A percentile compares a stretch with the other conserved stretches of the same genome.
Conservation (phyloP, 2,888 invertebrate genomes). For the Temnothorax ravouxi region DNA sequence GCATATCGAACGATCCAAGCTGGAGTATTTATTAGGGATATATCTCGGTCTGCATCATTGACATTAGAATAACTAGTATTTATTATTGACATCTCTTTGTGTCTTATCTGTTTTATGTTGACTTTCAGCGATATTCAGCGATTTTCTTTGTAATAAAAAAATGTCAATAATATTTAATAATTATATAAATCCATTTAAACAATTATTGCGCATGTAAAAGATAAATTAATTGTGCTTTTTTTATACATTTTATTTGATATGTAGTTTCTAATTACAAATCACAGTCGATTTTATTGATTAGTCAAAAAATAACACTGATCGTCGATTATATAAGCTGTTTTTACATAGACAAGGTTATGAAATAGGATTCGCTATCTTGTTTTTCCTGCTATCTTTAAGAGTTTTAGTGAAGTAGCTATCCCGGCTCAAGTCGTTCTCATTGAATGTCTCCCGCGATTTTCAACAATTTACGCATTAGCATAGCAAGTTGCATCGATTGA, state of each 20-base stretch:
- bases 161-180: not conserved
- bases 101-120: not conserved
- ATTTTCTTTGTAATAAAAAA: not conserved
- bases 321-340: not conserved
- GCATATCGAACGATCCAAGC: slow-evolving; percentile 15
- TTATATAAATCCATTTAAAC: not conserved
- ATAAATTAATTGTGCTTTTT: not conserved
- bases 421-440: not conserved
- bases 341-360: not conserved
- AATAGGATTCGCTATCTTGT: not conserved
- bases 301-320: not conserved
- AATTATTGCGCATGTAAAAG: not conserved
- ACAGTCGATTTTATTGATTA: not conserved
- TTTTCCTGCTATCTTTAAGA: not conserved
- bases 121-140: not conserved
- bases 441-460: slow-evolving; percentile 6
- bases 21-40: slow-evolving; percentile 25
- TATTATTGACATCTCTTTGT: not conserved
- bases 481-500: not conserved
- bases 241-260: not conserved
- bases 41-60: not conserved
- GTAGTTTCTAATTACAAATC: not conserved
- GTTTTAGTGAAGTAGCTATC: not conserved
- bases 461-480: slow-evolving; percentile 24
- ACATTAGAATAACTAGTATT: not conserved